Percentiles rank a stretch among this genome's conserved stretches.
Conservation (phyloP, 2,113 vertebrate genomes). For the Petroica traversi region DNA sequence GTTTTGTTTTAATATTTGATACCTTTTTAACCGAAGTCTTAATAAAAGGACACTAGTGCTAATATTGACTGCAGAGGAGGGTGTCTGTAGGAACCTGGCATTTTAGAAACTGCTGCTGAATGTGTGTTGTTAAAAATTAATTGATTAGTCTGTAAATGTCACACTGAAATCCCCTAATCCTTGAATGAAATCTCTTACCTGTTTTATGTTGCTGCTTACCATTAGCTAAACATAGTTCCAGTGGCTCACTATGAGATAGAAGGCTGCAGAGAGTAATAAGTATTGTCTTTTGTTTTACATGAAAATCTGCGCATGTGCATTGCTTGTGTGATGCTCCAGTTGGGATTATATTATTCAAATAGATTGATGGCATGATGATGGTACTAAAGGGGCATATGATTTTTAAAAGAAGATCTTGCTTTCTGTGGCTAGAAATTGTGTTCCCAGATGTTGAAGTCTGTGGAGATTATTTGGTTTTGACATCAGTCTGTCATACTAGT, state of each 20-base stretch:
- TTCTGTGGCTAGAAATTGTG: not conserved
- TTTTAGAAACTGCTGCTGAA: not conserved
- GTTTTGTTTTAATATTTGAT: not conserved
- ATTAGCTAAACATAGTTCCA: not conserved
- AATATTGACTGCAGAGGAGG: not conserved
- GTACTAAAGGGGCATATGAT: not conserved
- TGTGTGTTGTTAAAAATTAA: not conserved
- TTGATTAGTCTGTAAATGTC: not conserved
- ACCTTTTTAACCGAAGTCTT: not conserved
- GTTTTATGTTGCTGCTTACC: not conserved
- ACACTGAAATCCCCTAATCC: not conserved
- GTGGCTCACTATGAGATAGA: not conserved
- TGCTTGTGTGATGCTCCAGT: not conserved
- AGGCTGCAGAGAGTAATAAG: not conserved
- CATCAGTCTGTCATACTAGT: not conserved
- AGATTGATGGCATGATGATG: not conserved
- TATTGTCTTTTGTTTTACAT: not conserved
- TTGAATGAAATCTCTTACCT: not conserved
- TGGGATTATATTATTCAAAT: not conserved
- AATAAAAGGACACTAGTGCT: not conserved
- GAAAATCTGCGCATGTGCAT: not conserved
- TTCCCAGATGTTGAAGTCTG: not conserved
- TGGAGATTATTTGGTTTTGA: not conserved
- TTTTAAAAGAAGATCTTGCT: not conserved
- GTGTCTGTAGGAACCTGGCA: not conserved